Conservation (phyloP, 2,888 invertebrate genomes). For the Tenthredo scrophulariae region DNA sequence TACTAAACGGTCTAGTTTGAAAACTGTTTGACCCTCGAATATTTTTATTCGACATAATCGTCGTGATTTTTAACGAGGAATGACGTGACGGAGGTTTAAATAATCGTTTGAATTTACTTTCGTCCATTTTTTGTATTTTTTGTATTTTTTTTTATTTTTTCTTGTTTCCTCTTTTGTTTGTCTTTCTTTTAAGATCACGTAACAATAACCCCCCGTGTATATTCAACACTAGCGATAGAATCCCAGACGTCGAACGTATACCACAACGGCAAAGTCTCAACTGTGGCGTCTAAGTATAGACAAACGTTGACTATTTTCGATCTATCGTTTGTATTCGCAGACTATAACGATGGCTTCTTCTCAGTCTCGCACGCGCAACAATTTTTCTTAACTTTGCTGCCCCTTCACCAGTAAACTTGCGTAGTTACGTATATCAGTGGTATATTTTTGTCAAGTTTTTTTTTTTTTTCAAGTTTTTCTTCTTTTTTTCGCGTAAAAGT, state of each 20-base stretch:
- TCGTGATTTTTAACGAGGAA: background rate
- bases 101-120: background rate
- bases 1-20: background rate
- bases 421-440: background rate
- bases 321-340: slow-evolving; percentile 13
- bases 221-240: background rate
- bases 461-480: no score
- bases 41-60: background rate
- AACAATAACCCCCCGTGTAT: background rate
- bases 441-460: background rate
- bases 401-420: no score
- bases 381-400: background rate
- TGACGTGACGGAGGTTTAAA: background rate
- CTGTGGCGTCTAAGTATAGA: background rate
- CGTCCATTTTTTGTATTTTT: background rate
- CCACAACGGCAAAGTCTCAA: background rate
- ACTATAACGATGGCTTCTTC: background rate
- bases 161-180: background rate
- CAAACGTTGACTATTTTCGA: slow-evolving; percentile 19
- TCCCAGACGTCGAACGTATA: background rate
- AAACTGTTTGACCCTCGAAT: background rate
- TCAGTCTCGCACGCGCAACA: background rate
- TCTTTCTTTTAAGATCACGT: background rate
- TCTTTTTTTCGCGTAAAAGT: background rate
- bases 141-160: background rate